These are phyloP conservation scores for Martes martes DNA, from an alignment of 2,113 vertebrate genomes.

Conservation along the genomic window DNA sequence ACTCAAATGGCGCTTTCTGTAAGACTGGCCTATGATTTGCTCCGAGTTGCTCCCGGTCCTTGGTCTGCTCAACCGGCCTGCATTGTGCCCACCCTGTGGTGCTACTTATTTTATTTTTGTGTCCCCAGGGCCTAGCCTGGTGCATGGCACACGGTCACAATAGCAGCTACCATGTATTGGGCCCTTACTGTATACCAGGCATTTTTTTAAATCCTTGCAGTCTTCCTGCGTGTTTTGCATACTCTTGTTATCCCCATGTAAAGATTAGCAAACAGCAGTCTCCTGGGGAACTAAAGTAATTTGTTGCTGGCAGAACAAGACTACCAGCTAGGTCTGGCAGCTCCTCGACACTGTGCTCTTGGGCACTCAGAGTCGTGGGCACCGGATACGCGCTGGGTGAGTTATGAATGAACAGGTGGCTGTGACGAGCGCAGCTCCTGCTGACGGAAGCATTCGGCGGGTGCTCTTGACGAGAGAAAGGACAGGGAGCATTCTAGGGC, in stretches of 20 bases:
- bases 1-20: neutral
- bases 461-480: neutral
- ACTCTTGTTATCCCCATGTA: neutral
- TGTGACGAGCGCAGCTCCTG: fast-evolving
- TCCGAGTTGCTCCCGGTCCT: neutral
- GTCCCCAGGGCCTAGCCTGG: neutral
- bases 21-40: neutral
- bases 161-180: neutral
- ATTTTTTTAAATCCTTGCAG: neutral
- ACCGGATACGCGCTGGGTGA: neutral
- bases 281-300: neutral
- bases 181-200: neutral
- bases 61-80: neutral
- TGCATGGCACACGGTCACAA: neutral
- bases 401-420: neutral
- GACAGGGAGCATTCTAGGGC: neutral
- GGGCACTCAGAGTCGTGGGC: neutral
- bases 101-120: neutral
- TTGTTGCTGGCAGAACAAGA: neutral
- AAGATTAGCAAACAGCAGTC: neutral
- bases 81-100: neutral
- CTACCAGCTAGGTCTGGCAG: neutral
- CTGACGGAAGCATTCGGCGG: neutral
- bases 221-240: neutral
- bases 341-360: neutral